A percentile compares a stretch with the other conserved stretches of the same genome.
Conservation (phyloP, 2,888 invertebrate genomes). For the Thereva nobilitata region DNA sequence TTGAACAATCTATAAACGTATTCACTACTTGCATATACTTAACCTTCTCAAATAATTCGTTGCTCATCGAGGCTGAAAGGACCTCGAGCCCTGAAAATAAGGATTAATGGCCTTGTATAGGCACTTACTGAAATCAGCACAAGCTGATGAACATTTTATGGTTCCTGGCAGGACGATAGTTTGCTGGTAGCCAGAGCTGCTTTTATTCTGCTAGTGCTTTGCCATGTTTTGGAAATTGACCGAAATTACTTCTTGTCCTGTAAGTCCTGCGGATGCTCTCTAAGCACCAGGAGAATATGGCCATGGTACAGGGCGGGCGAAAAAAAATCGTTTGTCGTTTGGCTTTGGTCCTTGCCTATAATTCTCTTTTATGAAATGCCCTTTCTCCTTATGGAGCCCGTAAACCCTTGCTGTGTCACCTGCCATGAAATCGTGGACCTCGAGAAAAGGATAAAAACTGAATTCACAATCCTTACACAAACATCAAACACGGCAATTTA, state of each 20-base stretch:
- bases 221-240: too few species aligned
- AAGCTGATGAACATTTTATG: background rate
- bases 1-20: too few species aligned
- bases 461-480: background rate
- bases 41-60: slow-evolving; percentile 9
- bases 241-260: too few species aligned
- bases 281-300: too few species aligned
- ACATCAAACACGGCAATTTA: slow-evolving; percentile 24
- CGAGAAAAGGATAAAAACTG: background rate
- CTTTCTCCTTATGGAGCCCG: slow-evolving; percentile 2
- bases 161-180: background rate
- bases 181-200: too few species aligned
- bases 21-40: slow-evolving; percentile 6
- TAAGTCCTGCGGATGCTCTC: too few species aligned
- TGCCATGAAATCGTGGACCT: background rate
- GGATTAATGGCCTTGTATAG: slow-evolving; percentile 13
- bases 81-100: slow-evolving; percentile 6
- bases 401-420: slow-evolving; percentile 23
- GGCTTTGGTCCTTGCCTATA: background rate
- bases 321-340: slow-evolving; percentile 9
- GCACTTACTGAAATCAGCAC: slow-evolving; percentile 6
- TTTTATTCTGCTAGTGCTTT: too few species aligned
- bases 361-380: background rate
- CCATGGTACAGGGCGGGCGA: too few species aligned
- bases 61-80: background rate